A percentile compares a stretch with the other conserved stretches of the same genome.
Evolutionary conservation across 2,797 vertebrate species (phyloP).

Genomic region (Epinephelus coioides): DNA sequence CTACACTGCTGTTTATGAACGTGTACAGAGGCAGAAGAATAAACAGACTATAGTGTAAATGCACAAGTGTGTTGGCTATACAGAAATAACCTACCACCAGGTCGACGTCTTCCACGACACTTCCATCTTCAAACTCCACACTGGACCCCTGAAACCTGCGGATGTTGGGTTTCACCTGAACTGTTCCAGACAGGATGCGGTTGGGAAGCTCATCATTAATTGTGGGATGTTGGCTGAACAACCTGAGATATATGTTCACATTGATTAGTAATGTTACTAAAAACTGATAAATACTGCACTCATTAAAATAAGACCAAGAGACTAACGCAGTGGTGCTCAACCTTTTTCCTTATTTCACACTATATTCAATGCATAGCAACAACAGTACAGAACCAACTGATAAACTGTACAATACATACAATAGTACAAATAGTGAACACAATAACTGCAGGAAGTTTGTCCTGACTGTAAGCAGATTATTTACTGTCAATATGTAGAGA

Average conservation of each 20-base stretch:
- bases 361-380: too few relatives aligned
- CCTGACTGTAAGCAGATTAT: too few relatives aligned
- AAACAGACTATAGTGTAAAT: background rate
- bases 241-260: slow-evolving; percentile 62
- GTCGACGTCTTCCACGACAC: slow-evolving; percentile 83
- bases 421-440: too few relatives aligned
- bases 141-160: slow-evolving; percentile 81
- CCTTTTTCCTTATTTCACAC: too few relatives aligned
- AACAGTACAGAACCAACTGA: too few relatives aligned
- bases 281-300: background rate
- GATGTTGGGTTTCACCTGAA: slow-evolving; percentile 86
- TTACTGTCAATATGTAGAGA: too few relatives aligned
- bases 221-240: slow-evolving; percentile 85
- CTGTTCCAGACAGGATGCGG: slow-evolving; percentile 86
- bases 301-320: background rate
- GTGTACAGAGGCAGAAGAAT: background rate
- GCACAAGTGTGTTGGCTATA: background rate
- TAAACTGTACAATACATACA: too few relatives aligned
- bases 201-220: slow-evolving; percentile 88
- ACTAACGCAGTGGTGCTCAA: background rate
- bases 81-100: slow-evolving; percentile 75
- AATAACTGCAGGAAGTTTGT: too few relatives aligned
- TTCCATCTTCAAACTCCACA: slow-evolving; percentile 87
- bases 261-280: background rate
- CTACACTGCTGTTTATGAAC: background rate